phyloP scores from a whole-genome alignment of 2,113 vertebrate species.

The Chloropsis cyanopogon region DNA sequence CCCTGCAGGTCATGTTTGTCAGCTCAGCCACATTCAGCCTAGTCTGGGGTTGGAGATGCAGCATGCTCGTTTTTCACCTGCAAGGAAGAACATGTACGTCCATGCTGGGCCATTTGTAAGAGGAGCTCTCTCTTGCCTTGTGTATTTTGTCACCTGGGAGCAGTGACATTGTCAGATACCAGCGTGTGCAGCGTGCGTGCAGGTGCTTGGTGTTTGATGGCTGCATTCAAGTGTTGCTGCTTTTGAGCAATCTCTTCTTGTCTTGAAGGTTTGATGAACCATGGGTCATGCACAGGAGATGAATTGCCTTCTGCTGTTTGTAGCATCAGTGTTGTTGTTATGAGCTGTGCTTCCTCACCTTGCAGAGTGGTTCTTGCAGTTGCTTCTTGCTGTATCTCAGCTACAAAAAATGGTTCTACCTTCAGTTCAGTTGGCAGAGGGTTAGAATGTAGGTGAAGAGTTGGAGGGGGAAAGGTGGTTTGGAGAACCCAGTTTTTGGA shows the following conservation, averaged over 20 bases:
- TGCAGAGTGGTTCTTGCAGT: not conserved
- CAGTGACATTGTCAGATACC: not conserved
- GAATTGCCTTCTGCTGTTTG: not conserved
- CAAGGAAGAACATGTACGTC: accelerated
- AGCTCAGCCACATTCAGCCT: not conserved
- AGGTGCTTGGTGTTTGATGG: not conserved
- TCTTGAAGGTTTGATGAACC: not conserved
- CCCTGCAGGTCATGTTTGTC: not conserved
- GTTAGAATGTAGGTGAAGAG: not conserved
- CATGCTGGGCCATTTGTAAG: not conserved
- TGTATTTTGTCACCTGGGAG: not conserved
- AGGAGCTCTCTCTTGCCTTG: not conserved
- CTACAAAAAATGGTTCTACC: accelerated
- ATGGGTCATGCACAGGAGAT: not conserved
- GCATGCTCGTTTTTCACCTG: accelerated
- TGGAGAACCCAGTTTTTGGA: not conserved
- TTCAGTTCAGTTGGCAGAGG: not conserved
- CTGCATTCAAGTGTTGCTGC: not conserved
- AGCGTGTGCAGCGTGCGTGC: accelerated
- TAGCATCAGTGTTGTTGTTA: not conserved
- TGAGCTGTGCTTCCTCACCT: not conserved
- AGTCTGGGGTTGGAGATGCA: not conserved
- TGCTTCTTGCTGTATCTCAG: not conserved
- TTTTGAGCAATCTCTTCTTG: not conserved
- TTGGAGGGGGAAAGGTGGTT: not conserved